Percentiles rank a stretch among this genome's conserved stretches.
Evolutionary conservation across 2,113 vertebrate species (phyloP).

Genomic region (Nothocercus nigrocapillus): DNA sequence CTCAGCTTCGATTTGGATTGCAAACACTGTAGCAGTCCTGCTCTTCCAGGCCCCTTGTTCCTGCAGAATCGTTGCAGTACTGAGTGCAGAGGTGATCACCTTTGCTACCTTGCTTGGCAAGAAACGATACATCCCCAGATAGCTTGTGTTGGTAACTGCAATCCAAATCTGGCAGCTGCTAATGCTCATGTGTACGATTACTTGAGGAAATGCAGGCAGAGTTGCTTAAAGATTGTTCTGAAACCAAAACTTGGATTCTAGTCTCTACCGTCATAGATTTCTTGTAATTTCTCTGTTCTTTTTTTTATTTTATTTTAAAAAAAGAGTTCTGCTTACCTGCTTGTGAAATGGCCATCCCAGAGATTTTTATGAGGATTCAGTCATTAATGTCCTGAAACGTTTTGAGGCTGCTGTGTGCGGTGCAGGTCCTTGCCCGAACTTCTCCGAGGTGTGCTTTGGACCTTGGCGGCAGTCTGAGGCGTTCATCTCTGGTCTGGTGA

Average conservation of each 20-base stretch:
- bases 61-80: neutral
- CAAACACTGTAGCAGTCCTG: neutral
- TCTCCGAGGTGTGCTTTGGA: neutral
- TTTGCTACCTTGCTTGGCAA: neutral
- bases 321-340: neutral
- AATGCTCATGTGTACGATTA: neutral
- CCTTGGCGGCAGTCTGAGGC: neutral
- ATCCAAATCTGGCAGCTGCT: neutral
- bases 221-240: neutral
- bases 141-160: neutral
- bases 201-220: neutral
- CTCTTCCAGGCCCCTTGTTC: neutral
- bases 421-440: neutral
- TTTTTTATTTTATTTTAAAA: too few species aligned
- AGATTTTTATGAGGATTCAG: neutral
- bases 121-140: neutral
- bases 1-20: neutral
- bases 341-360: neutral
- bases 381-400: neutral
- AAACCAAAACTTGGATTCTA: neutral
- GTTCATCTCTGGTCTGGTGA: accelerated
- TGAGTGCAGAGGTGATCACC: neutral
- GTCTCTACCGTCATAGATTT: neutral
- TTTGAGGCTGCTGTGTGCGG: neutral
- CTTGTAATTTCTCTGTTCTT: neutral